Evolutionary conservation across 2,888 invertebrate species (phyloP).

Genomic region (Drosophila ezoana): DNA sequence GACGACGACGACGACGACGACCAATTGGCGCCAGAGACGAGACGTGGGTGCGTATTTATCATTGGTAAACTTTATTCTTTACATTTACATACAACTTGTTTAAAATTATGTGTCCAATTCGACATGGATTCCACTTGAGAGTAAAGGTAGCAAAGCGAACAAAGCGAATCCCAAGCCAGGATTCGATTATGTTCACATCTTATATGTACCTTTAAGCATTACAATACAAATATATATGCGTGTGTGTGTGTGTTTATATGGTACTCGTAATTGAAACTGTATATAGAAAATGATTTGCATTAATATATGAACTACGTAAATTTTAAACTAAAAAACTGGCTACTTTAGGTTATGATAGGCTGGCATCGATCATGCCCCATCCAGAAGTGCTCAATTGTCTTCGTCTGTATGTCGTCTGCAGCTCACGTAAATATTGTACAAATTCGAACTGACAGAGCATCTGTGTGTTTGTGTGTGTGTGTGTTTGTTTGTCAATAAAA

Average conservation of each 20-base stretch:
- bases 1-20: constrained; percentile 8
- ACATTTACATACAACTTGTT: constrained; percentile 69
- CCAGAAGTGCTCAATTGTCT: constrained; percentile 15
- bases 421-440: constrained; percentile 52
- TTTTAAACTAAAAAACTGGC: constrained; percentile 73
- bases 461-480: constrained; percentile 1
- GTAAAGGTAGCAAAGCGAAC: constrained; percentile 37
- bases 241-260: constrained; percentile 1
- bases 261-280: constrained; percentile 28
- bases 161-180: neutral
- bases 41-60: constrained; percentile 55
- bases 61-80: constrained; percentile 78
- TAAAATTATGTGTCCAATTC: constrained; percentile 69
- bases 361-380: constrained; percentile 23
- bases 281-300: constrained; percentile 52
- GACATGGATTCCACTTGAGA: constrained; percentile 46
- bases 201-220: constrained; percentile 21
- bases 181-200: constrained; percentile 8
- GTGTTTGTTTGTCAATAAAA: constrained; percentile 45
- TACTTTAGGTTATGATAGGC: constrained; percentile 63
- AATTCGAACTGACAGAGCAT: constrained; percentile 35
- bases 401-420: constrained; percentile 14
- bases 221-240: constrained; percentile 31
- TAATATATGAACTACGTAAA: constrained; percentile 65
- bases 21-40: constrained; percentile 4